These are phyloP conservation scores for Epistrophe eligans DNA, from an alignment of 2,888 invertebrate species.

Conservation along the genomic window DNA sequence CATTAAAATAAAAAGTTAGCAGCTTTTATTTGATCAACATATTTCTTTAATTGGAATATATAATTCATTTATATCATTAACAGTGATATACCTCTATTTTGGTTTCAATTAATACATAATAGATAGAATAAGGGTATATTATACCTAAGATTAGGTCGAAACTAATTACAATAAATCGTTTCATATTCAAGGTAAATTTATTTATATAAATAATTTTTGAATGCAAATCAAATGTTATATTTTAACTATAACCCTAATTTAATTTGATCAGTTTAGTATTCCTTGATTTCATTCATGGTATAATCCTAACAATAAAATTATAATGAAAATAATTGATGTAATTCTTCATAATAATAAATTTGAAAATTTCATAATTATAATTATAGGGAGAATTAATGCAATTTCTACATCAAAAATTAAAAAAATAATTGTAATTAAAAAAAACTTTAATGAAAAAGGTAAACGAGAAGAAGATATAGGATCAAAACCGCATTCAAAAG, in stretches of 20 bases:
- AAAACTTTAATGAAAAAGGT: constrained; percentile 87
- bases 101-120: constrained; percentile 86
- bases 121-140: constrained; percentile 58
- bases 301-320: constrained; percentile 82
- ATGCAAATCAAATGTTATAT: constrained; percentile 5
- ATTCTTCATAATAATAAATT: constrained; percentile 79
- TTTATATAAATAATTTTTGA: constrained; percentile 83
- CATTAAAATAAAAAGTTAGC: too few species aligned
- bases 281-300: constrained; percentile 86
- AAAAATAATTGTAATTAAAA: constrained; percentile 88
- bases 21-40: too few species aligned
- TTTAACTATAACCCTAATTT: background rate
- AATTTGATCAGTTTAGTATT: constrained; percentile 85
- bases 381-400: constrained; percentile 86
- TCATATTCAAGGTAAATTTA: constrained; percentile 83
- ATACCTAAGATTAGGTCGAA: constrained; percentile 85
- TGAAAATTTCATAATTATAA: constrained; percentile 82
- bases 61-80: constrained; percentile 86
- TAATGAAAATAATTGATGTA: constrained; percentile 83
- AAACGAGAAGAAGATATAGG: constrained; percentile 84
- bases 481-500: constrained; percentile 88
- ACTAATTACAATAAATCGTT: constrained; percentile 84
- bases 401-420: constrained; percentile 87
- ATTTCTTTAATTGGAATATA: constrained; percentile 86
- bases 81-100: too few species aligned